These are phyloP conservation scores for Hippocampus abdominalis DNA, from an alignment of 2,113 vertebrate species.

Conservation along the genomic window DNA sequence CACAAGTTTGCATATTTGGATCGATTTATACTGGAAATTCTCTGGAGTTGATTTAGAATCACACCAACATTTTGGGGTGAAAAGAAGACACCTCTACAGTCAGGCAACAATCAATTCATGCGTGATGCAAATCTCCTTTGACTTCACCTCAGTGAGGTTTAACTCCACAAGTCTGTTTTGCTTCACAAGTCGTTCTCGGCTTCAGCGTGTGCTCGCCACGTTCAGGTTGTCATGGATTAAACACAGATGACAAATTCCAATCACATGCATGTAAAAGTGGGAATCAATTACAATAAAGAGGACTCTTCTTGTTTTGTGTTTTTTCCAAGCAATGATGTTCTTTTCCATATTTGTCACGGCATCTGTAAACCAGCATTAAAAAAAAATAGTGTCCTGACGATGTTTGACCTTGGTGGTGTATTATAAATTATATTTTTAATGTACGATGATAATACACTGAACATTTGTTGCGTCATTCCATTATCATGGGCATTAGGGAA, in stretches of 20 bases:
- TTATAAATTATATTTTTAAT: not conserved
- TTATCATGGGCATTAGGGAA: not conserved
- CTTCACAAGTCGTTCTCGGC: not conserved
- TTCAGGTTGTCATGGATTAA: not conserved
- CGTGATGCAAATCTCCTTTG: not conserved
- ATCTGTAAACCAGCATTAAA: too few species aligned
- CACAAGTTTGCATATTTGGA: not conserved
- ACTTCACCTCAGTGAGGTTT: not conserved
- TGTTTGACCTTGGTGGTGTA: too few species aligned
- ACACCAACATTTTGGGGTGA: not conserved
- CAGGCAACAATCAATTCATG: not conserved
- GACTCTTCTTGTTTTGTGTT: too few species aligned
- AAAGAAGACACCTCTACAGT: not conserved
- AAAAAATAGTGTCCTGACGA: too few species aligned
- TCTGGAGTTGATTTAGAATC: not conserved
- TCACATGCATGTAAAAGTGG: too few species aligned
- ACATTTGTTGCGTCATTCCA: not conserved
- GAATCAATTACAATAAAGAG: too few species aligned
- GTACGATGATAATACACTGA: not conserved
- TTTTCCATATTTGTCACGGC: too few species aligned
- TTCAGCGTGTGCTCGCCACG: not conserved
- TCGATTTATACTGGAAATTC: not conserved
- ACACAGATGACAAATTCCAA: not conserved
- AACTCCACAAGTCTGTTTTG: slow-evolving; percentile 2
- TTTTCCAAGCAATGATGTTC: too few species aligned